These are phyloP conservation scores for Cebus imitator DNA, from an alignment of 2,113 vertebrate species.

Conservation along the genomic window DNA sequence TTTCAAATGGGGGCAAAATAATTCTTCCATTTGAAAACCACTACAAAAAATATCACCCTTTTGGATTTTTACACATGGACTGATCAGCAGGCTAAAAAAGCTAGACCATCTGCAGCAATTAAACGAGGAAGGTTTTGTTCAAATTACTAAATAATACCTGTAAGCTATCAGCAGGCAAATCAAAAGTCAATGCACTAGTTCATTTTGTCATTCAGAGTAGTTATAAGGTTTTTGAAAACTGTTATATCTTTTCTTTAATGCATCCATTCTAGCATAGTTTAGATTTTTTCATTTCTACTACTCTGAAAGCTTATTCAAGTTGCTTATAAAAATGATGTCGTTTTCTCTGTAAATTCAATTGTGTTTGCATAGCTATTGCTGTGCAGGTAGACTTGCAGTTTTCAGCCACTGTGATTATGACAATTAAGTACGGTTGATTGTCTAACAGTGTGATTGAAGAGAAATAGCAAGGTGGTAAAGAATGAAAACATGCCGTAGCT, in stretches of 20 bases:
- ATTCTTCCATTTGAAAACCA: background rate
- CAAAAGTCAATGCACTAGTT: background rate
- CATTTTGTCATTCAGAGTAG: background rate
- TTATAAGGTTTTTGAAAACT: background rate
- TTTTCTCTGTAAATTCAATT: conserved; percentile 20
- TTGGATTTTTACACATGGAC: background rate
- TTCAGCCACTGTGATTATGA: background rate
- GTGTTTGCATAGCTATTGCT: background rate
- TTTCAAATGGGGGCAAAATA: background rate
- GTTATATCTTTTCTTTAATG: background rate
- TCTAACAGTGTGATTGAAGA: background rate
- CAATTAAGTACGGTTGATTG: background rate
- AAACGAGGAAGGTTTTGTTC: background rate
- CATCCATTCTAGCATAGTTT: background rate
- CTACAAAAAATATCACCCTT: background rate
- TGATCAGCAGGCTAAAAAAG: background rate
- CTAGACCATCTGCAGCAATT: background rate
- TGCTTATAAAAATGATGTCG: background rate
- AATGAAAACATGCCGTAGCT: background rate
- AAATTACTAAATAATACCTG: background rate
- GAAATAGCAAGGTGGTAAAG: background rate
- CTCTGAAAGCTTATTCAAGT: background rate
- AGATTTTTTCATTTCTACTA: background rate
- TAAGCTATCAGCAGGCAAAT: background rate
- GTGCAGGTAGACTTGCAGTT: background rate